Conservation (phyloP, 2,797 vertebrate genomes). For the Oryzias dopingdopingensis region DNA sequence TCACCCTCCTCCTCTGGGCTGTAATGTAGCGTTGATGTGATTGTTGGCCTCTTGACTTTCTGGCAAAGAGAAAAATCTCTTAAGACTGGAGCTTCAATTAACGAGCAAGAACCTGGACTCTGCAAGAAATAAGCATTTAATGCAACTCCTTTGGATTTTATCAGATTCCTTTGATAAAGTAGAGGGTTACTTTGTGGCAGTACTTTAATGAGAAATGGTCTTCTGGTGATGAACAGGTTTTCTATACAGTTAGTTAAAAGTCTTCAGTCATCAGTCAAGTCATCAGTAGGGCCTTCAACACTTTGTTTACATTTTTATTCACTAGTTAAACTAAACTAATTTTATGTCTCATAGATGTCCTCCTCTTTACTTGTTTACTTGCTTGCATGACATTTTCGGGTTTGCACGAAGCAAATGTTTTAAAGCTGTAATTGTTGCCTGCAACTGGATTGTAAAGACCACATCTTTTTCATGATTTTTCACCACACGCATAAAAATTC, state of each 20-base stretch:
- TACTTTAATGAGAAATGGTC: slow-evolving; percentile 17
- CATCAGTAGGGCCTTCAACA: slow-evolving; percentile 19
- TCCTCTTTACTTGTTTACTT: slow-evolving; percentile 25
- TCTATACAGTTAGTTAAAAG: slow-evolving; percentile 7
- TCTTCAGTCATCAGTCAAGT: slow-evolving; percentile 11
- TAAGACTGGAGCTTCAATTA: slow-evolving; percentile 17
- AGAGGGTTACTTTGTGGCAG: slow-evolving; percentile 14
- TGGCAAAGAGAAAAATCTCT: slow-evolving; percentile 20
- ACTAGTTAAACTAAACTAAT: slow-evolving; percentile 19
- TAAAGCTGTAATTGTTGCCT: neutral
- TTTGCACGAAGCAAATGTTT: neutral
- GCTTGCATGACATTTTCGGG: slow-evolving; percentile 11
- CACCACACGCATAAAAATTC: no score
- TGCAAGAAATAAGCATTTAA: slow-evolving; percentile 7
- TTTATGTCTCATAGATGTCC: slow-evolving; percentile 20
- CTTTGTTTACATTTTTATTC: slow-evolving; percentile 22
- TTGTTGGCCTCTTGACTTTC: slow-evolving; percentile 21
- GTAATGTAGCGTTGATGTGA: slow-evolving; percentile 17
- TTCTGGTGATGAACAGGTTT: slow-evolving; percentile 16
- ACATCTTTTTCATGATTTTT: no score
- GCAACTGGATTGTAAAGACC: no score
- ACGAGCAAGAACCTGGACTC: slow-evolving; percentile 6
- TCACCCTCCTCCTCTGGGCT: slow-evolving; percentile 19
- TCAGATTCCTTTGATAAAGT: slow-evolving; percentile 26
- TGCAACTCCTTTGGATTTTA: slow-evolving; percentile 5